These are phyloP conservation scores for Tanaodytes sp. DNA, from an alignment of 2,888 invertebrate genomes.

Conservation along the genomic window DNA sequence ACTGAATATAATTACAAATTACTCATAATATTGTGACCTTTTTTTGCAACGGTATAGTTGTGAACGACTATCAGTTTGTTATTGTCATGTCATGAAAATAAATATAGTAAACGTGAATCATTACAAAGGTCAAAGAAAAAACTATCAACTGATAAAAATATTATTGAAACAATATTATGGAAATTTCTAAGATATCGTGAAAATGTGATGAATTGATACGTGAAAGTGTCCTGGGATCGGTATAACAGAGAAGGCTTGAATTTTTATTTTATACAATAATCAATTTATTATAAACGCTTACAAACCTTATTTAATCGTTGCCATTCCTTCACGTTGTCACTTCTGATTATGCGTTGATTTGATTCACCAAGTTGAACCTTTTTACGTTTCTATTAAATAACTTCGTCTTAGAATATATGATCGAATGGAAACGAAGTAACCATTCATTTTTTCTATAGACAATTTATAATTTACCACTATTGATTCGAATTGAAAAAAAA, in stretches of 20 bases:
- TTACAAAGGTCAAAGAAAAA: too few species aligned
- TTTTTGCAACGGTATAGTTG: too few species aligned
- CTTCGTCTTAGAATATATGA: too few species aligned
- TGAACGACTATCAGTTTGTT: too few species aligned
- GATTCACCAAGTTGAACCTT: neutral
- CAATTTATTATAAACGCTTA: slow-evolving; percentile 29
- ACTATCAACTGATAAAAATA: too few species aligned
- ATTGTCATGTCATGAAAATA: too few species aligned
- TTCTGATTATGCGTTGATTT: neutral
- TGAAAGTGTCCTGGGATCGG: slow-evolving; percentile 26
- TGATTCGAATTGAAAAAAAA: too few species aligned
- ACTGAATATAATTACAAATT: slow-evolving; percentile 47
- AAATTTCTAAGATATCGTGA: slow-evolving; percentile 49
- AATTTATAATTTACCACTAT: too few species aligned
- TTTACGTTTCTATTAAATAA: neutral
- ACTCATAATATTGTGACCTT: slow-evolving; percentile 36
- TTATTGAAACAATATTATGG: too few species aligned
- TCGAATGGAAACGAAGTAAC: too few species aligned
- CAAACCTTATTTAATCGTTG: slow-evolving; percentile 7
- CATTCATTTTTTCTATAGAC: slow-evolving; percentile 1
- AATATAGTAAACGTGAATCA: too few species aligned
- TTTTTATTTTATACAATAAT: slow-evolving; percentile 21
- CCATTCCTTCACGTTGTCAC: neutral
- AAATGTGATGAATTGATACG: slow-evolving; percentile 45
- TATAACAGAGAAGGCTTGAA: slow-evolving; percentile 34